Evolutionary conservation across 1,140 invertebrate species (phyloP).

Genomic region (Drosophila ercepeae): DNA sequence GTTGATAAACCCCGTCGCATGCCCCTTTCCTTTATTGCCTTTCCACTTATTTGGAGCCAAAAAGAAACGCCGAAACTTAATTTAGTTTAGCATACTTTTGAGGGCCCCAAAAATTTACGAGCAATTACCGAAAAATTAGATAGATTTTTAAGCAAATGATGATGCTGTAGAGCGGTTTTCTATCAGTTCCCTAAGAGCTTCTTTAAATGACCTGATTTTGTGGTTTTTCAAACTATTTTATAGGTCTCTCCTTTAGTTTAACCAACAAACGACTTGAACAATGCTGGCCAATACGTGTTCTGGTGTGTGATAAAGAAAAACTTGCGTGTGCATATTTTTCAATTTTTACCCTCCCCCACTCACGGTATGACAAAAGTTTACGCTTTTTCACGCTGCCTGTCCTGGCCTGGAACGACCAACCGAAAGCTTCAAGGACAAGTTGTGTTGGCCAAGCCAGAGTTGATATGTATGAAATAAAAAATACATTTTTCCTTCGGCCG

Average conservation of each 20-base stretch:
- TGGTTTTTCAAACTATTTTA: slow-evolving; percentile 24
- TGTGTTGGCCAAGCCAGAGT: slow-evolving; percentile 30
- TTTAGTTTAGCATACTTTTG: slow-evolving; percentile 52
- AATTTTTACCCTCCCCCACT: slow-evolving; percentile 48
- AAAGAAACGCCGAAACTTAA: slow-evolving; percentile 61
- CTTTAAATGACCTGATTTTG: too few relatives aligned
- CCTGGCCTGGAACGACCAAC: not conserved
- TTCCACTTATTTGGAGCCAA: slow-evolving; percentile 1
- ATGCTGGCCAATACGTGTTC: slow-evolving; percentile 15
- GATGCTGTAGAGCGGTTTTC: slow-evolving; percentile 2
- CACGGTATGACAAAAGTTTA: slow-evolving; percentile 64
- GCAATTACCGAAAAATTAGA: not conserved
- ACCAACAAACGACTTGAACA: slow-evolving; percentile 49
- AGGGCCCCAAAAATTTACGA: not conserved
- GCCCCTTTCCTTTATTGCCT: not conserved
- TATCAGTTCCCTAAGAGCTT: too few relatives aligned
- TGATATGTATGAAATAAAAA: slow-evolving; percentile 49
- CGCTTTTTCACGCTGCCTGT: slow-evolving; percentile 30
- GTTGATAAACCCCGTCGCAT: slow-evolving; percentile 64
- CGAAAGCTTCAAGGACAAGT: slow-evolving; percentile 48
- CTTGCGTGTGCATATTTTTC: slow-evolving; percentile 74
- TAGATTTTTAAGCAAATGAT: not conserved
- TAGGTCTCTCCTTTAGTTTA: slow-evolving; percentile 32
- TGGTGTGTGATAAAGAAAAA: slow-evolving; percentile 59
- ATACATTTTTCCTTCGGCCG: slow-evolving; percentile 45